Evolutionary conservation across 2,888 invertebrate genomes (phyloP).

Genomic region (Brachylomia viminalis): DNA sequence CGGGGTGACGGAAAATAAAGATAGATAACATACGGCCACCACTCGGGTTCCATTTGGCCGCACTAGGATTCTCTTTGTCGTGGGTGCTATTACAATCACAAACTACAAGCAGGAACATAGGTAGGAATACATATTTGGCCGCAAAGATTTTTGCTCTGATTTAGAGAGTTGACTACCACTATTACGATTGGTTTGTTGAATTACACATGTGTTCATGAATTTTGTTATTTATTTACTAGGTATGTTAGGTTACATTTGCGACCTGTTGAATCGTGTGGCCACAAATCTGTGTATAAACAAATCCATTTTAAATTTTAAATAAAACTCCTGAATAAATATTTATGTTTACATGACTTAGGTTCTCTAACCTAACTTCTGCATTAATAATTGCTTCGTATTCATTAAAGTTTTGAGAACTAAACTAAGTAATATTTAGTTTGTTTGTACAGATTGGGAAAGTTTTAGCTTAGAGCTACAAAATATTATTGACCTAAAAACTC

Average conservation of each 20-base stretch:
- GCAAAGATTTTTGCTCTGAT: conserved; percentile 6
- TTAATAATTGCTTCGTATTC: neutral
- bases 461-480: no score
- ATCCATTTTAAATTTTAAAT: neutral
- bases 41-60: conserved; percentile 44
- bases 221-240: neutral
- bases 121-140: conserved; percentile 17
- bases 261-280: neutral
- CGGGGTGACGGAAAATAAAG: conserved; percentile 49
- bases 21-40: conserved; percentile 32
- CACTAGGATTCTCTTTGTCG: conserved; percentile 40
- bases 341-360: neutral
- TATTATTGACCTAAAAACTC: no score
- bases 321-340: neutral
- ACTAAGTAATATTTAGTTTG: no score
- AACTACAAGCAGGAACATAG: conserved; percentile 28
- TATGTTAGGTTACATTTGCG: neutral
- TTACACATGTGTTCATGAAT: neutral
- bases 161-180: neutral
- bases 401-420: neutral
- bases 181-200: neutral
- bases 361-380: neutral
- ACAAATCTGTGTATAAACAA: neutral
- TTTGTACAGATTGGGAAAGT: no score
- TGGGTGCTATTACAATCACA: conserved; percentile 28